Evolutionary conservation across 2,888 invertebrate species (phyloP), one percentile per base, ranked within the genome.

Genomic region (Parnassius apollo): DNA sequence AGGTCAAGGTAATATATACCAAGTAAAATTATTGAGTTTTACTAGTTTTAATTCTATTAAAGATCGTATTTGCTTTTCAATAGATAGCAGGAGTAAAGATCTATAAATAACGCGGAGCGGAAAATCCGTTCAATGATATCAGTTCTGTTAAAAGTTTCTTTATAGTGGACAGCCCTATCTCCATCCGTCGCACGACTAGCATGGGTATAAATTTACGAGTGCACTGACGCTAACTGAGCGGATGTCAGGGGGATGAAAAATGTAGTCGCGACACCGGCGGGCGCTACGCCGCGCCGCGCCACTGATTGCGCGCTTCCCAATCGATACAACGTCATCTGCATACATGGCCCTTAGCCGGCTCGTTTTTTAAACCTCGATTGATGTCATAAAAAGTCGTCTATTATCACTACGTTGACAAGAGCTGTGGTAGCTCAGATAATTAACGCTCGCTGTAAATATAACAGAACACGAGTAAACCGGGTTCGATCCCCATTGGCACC

Each of bases 221-320:
- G 67, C 71, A 66, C 72, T 72, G 72, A 72, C 72, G 72, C 71
- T 73, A 73, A 72, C 74, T 65, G 70, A 71, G 68, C 72, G 71
- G 71, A 71, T 71, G 73, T 74, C 72, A 68, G 70, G 71, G 71
- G 72, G 73, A 74, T 75, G 75, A 75, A 74, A 75, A 73, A 75
- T 74, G 70, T 69, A 71, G 72, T 71, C 71, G 71, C 71, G 72
- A 70, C 71, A 66, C 67, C 64, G 68, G 63, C 65, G 65, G 65
- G 65, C 64, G 62, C 61, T 66, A 65, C 62, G 67, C 71, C 70
- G 70, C 71, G 71, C 68, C 68, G 72, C 71, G 71, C 68, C 68
- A 71, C 72, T 73, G 72, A 74, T 75, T 74, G 72, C 69, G 57
- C 67, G 63, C 69, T 67, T 66, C 69, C 67, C 74, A 72, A 71